phyloP scores from a whole-genome alignment of 2,797 vertebrate genomes.

The Pseudopleuronectes americanus region DNA sequence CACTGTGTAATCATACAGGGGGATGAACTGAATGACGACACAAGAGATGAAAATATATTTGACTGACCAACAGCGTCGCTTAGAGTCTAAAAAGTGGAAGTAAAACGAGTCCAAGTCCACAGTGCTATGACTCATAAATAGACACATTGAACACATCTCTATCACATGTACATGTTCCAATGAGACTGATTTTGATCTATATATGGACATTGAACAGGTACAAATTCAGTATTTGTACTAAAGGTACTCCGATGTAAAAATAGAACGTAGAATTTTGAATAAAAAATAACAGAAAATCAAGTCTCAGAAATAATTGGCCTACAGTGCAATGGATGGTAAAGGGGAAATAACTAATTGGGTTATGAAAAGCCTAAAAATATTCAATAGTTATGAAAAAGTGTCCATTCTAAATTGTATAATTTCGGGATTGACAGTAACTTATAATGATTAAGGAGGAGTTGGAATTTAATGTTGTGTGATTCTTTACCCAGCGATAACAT shows the following conservation, averaged over 20 bases:
- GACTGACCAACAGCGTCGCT: slow-evolving; percentile 66
- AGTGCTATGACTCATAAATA: not conserved
- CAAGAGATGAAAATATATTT: not conserved
- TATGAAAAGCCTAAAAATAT: too few species aligned
- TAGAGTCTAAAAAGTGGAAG: slow-evolving; percentile 30
- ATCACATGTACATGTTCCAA: not conserved
- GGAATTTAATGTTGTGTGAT: slow-evolving; percentile 22
- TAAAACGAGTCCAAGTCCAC: fast-evolving
- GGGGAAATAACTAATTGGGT: too few species aligned
- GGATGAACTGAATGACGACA: slow-evolving; percentile 5
- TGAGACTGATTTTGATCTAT: not conserved
- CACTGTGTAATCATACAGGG: not conserved
- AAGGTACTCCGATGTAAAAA: not conserved
- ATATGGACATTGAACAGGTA: not conserved
- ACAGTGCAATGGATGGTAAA: too few species aligned
- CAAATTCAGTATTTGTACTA: not conserved
- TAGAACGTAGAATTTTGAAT: too few species aligned
- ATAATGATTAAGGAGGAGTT: too few species aligned
- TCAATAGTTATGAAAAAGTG: too few species aligned
- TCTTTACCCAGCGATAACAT: slow-evolving; percentile 63
- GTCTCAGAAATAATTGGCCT: too few species aligned
- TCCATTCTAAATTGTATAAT: slow-evolving; percentile 28
- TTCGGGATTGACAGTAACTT: not conserved
- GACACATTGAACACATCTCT: not conserved
- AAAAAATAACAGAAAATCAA: not conserved